A percentile compares a stretch with the other conserved stretches of the same genome.
Conservation (phyloP, 2,888 invertebrate genomes). For the Labia minor region DNA sequence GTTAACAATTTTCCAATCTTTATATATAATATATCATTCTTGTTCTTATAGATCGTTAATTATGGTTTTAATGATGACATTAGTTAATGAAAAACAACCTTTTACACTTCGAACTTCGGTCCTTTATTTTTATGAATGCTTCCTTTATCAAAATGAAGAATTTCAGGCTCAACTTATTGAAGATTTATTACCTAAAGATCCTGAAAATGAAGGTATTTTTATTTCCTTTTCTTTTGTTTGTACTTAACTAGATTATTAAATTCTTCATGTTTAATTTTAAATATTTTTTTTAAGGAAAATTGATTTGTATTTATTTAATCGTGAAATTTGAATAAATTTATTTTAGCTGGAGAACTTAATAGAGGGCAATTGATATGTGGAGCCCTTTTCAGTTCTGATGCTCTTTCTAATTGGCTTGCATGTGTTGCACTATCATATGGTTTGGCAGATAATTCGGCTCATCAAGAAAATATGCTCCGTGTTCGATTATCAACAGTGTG, state of each 20-base stretch:
- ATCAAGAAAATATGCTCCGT: slow-evolving; percentile 81
- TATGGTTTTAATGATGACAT: slow-evolving; percentile 90
- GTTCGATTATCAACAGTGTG: slow-evolving; percentile 80
- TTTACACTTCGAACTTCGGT: slow-evolving; percentile 83
- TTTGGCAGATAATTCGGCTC: slow-evolving; percentile 69
- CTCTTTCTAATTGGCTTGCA: slow-evolving; percentile 91
- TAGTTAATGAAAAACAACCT: slow-evolving; percentile 97
- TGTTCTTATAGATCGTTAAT: slow-evolving; percentile 63
- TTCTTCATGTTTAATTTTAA: too few species aligned
- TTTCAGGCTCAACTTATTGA: slow-evolving; percentile 82
- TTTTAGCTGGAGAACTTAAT: slow-evolving; percentile 34
- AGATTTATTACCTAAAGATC: slow-evolving; percentile 78
- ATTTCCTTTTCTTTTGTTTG: too few species aligned
- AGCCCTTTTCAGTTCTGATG: slow-evolving; percentile 78
- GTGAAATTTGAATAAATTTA: not conserved
- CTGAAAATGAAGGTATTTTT: slow-evolving; percentile 44
- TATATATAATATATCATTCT: not conserved
- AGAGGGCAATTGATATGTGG: slow-evolving; percentile 84
- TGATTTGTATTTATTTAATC: too few species aligned
- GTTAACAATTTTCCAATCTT: too few species aligned
- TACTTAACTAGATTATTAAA: too few species aligned
- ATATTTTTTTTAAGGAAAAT: too few species aligned
- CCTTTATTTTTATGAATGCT: slow-evolving; percentile 94
- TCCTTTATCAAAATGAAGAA: slow-evolving; percentile 81
- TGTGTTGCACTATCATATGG: slow-evolving; percentile 84